Percentiles rank a stretch among this genome's conserved stretches.
Conservation (phyloP, 2,888 invertebrate species). For the Pilophorus perplexus region DNA sequence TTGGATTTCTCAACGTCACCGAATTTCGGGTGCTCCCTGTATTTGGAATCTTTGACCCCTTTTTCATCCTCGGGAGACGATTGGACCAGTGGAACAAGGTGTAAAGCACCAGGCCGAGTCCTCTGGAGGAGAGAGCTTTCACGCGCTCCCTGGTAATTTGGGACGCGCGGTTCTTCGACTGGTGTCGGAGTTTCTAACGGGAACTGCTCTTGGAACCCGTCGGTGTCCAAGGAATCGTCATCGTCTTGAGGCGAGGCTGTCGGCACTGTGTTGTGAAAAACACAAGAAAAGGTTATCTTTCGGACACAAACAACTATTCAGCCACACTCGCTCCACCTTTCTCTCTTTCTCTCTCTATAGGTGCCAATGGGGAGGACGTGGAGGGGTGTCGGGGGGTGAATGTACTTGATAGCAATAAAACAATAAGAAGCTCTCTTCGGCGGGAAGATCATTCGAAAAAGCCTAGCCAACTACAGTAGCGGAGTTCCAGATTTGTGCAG, state of each 20-base stretch:
- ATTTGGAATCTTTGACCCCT: constrained; percentile 50
- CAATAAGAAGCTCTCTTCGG: constrained; percentile 46
- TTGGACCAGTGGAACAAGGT: constrained; percentile 43
- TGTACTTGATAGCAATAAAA: constrained; percentile 44
- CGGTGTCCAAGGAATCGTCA: constrained; percentile 58
- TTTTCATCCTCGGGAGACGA: constrained; percentile 49
- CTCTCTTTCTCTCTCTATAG: constrained; percentile 45
- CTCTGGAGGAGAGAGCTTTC: constrained; percentile 41
- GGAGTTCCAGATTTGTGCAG: constrained; percentile 40
- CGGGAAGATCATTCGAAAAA: constrained; percentile 43
- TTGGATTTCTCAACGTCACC: constrained; percentile 47
- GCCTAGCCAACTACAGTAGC: constrained; percentile 45
- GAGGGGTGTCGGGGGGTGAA: constrained; percentile 45
- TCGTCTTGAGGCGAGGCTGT: constrained; percentile 58
- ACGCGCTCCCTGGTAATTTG: constrained; percentile 1
- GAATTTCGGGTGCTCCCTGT: constrained; percentile 49
- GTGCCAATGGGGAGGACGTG: constrained; percentile 44
- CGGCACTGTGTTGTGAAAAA: constrained; percentile 51
- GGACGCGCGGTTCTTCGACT: constrained; percentile 41
- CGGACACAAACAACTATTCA: constrained; percentile 28
- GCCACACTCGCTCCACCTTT: constrained; percentile 42
- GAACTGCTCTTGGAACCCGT: constrained; percentile 55
- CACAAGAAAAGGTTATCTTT: constrained; percentile 25
- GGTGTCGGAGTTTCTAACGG: constrained; percentile 56
- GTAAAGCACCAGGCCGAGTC: constrained; percentile 45